A percentile compares a stretch with the other conserved stretches of the same genome.
phyloP scores from a whole-genome alignment of 2,797 vertebrate species.

The Cirrhinus molitorella region DNA sequence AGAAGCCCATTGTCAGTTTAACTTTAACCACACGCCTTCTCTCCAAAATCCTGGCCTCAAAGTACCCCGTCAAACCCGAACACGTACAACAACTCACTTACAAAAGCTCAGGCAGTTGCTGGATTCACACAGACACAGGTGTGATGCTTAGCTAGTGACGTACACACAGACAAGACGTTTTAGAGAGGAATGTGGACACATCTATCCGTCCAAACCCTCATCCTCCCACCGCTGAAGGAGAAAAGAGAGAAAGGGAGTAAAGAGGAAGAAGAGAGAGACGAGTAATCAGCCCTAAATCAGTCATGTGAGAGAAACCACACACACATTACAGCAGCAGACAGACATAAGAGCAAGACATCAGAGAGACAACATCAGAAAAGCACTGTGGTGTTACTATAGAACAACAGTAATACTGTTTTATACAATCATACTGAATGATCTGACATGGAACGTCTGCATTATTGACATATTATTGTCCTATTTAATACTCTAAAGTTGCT shows the following conservation, averaged over 20 bases:
- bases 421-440: not conserved
- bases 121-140: not conserved
- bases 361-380: not conserved
- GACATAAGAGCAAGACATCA: not conserved
- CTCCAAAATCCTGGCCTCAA: not conserved
- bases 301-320: constrained; percentile 4
- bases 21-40: not conserved
- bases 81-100: not conserved
- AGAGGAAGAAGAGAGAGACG: not conserved
- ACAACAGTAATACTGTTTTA: not conserved
- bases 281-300: constrained; percentile 1
- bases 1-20: not conserved
- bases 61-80: not conserved
- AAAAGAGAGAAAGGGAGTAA: constrained; percentile 7
- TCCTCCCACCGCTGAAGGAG: not conserved
- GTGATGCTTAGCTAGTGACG: not conserved
- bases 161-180: not conserved
- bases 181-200: not conserved
- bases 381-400: not conserved
- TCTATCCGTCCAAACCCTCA: constrained; percentile 2
- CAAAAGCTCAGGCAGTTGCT: not conserved
- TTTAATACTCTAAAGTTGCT: too few species aligned
- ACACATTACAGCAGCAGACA: not conserved
- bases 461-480: too few species aligned
- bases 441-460: too few species aligned